Conservation (phyloP, 2,888 invertebrate genomes). For the Hemicrepidius hirtus region DNA sequence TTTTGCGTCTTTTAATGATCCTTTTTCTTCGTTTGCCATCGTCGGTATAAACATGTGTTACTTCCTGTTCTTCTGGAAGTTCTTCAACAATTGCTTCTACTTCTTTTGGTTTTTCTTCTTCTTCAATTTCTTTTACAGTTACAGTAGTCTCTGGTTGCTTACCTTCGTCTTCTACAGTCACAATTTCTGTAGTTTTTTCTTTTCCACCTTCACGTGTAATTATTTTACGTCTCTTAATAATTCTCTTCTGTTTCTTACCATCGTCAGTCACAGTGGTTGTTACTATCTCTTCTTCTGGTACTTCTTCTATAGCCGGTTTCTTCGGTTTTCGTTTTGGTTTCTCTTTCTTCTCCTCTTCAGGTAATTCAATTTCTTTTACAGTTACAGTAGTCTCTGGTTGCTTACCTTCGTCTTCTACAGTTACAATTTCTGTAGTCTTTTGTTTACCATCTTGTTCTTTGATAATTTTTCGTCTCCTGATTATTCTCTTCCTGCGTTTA, state of each 20-base stretch:
- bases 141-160: constrained; percentile 52
- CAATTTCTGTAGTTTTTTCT: constrained; percentile 50
- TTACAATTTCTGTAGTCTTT: constrained; percentile 58
- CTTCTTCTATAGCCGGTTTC: constrained; percentile 70
- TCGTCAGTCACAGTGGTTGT: constrained; percentile 58
- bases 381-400: constrained; percentile 58
- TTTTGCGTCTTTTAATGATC: constrained; percentile 65
- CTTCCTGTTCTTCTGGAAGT: constrained; percentile 61
- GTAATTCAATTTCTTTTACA: constrained; percentile 57
- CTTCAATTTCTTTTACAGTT: constrained; percentile 47
- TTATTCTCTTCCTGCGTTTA: constrained; percentile 60
- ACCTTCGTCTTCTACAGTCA: constrained; percentile 61
- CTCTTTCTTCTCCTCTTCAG: constrained; percentile 56
- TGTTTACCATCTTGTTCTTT: constrained; percentile 62
- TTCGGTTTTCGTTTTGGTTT: constrained; percentile 61
- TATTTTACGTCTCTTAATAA: constrained; percentile 35
- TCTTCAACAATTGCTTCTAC: constrained; percentile 56
- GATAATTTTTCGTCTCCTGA: constrained; percentile 66
- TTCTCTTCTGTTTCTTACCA: constrained; percentile 37
- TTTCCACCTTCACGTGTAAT: constrained; percentile 43
- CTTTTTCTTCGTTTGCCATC: constrained; percentile 60
- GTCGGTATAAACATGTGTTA: constrained; percentile 60
- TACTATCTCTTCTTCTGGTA: constrained; percentile 66
- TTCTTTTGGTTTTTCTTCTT: constrained; percentile 50
- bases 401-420: constrained; percentile 62